Conservation (phyloP, 2,113 vertebrate species). For the Synodontis membranacea region DNA sequence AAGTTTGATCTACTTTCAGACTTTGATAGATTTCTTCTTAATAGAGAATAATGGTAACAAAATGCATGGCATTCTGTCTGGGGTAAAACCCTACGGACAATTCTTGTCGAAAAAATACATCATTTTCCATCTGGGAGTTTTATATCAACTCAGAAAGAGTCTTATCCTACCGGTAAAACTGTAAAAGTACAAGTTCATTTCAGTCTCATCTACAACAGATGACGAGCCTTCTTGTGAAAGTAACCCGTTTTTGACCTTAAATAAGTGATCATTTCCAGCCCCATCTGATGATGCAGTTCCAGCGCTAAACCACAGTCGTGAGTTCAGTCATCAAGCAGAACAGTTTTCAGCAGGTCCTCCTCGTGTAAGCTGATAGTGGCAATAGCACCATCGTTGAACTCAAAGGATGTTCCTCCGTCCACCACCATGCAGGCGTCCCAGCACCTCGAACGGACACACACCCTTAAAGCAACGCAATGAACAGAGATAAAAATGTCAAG, state of each 20-base stretch:
- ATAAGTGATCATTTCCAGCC: neutral
- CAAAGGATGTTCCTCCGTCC: slow-evolving; percentile 94
- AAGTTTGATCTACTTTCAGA: neutral
- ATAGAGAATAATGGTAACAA: neutral
- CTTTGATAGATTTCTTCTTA: neutral
- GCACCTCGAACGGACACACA: slow-evolving; percentile 90
- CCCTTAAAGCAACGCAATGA: slow-evolving; percentile 66
- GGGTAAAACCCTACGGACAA: neutral
- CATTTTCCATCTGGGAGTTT: neutral
- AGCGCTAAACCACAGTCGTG: neutral
- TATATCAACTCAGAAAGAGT: neutral
- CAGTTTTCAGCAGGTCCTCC: slow-evolving; percentile 89
- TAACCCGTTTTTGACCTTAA: neutral
- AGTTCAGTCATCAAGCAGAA: slow-evolving; percentile 81
- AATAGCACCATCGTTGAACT: slow-evolving; percentile 96
- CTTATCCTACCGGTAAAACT: slow-evolving; percentile 6
- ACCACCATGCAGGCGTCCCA: slow-evolving; percentile 99
- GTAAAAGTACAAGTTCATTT: slow-evolving; percentile 18
- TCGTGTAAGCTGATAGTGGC: slow-evolving; percentile 84
- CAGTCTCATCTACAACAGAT: neutral
- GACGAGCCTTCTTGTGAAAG: neutral
- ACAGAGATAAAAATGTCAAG: neutral
- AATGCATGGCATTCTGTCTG: neutral
- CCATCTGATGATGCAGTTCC: neutral
- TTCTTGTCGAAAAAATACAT: neutral